Percentiles rank a stretch among this genome's conserved stretches.
These are phyloP conservation scores for Dendrocopos noguchii DNA, from an alignment of 2,113 vertebrate genomes.

Conservation along the genomic window DNA sequence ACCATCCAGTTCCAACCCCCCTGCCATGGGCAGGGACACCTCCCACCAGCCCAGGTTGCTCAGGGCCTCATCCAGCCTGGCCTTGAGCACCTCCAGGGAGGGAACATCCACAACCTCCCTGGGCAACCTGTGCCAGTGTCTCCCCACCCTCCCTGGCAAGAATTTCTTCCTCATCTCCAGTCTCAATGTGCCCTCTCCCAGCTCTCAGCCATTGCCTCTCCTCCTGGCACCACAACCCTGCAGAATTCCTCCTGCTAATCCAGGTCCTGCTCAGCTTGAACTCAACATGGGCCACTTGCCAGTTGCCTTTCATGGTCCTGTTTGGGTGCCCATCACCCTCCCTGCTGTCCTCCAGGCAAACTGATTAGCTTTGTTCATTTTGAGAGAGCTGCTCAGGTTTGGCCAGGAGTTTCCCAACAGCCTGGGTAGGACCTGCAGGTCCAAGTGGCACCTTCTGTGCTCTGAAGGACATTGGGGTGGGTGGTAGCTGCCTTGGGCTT, in stretches of 20 bases:
- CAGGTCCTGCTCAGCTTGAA: neutral
- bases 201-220: too few relatives aligned
- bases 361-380: rapidly evolving
- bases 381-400: neutral
- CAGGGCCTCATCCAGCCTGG: too few relatives aligned
- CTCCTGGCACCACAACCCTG: neutral
- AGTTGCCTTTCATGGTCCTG: neutral
- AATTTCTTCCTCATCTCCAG: too few relatives aligned
- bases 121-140: too few relatives aligned
- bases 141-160: too few relatives aligned
- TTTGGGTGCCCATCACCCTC: neutral
- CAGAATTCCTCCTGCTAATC: neutral
- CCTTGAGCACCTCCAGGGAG: too few relatives aligned
- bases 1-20: too few relatives aligned
- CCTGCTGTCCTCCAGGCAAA: neutral
- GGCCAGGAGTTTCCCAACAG: neutral
- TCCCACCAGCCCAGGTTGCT: too few relatives aligned
- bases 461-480: rapidly evolving
- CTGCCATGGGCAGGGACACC: too few relatives aligned
- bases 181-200: too few relatives aligned
- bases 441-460: rapidly evolving
- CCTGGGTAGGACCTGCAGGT: neutral
- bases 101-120: too few relatives aligned
- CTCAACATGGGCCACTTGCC: rapidly evolving
- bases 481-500: neutral